Evolutionary conservation across 1,140 invertebrate species (phyloP), one percentile per base, ranked within the genome.

Genomic region (Lysiphlebus fabarum): DNA sequence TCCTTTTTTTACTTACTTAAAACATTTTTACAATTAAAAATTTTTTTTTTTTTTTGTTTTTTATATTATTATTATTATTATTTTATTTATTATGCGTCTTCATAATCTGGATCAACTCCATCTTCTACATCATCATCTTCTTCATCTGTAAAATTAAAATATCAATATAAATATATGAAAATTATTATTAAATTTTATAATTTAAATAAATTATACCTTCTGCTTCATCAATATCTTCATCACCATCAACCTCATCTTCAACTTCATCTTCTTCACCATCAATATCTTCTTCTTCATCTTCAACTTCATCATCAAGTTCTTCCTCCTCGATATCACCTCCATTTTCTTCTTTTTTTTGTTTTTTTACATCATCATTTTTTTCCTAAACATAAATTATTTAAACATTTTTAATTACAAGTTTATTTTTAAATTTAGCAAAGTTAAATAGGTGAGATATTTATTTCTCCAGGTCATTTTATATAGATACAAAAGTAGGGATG

Each of bases 291-390:
- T 76, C 75, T 4, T 73, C 68, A 4, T 68, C 70, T 34, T 72
- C 81, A 44, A 76, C 74, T 54, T 82, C 80, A 14, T 83, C 82
- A 10, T 84, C 80, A 12, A 69, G 66, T 34, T 72, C 75, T 0
- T 74, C 75, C 17, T 75, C 76, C 38, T 82, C 80, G 58, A 75
- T 74, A 9, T 83, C 83, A 5, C 82, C 82, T 14, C 87, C 86
- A 68, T 89, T 88, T 67, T 89, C 86, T 69, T 89, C 87, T 73
- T 89, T 90, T 79, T 87, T 88, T 70, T 85, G 83, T 81, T 89
- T 90, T 81, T 90, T 90, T 47, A 84, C 83, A 45, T 89, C 87
- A 17, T 88, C 86, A 56, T 78, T 82, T 79, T 89, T 89, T 55
- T 89, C 87, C 87, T 88, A 67, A 38, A 51, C 54, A 71, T 1